Evolutionary conservation across 1,140 invertebrate species (phyloP), one percentile per base, ranked within the genome.

Genomic region (Heliconius himera): DNA sequence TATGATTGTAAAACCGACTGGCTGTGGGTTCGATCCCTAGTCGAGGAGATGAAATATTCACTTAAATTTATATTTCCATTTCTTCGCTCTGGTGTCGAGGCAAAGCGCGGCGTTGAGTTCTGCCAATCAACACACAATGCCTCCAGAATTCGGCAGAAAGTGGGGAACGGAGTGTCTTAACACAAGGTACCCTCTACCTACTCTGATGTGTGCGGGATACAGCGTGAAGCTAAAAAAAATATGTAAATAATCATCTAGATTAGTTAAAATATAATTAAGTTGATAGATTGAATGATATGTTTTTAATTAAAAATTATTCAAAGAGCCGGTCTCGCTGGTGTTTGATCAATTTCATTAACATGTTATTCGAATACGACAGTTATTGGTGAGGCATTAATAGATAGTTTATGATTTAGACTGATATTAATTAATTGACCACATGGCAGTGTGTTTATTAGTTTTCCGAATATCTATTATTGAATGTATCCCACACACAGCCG

Each of bases 291-390:
- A 79, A 75, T 71, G 70, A 70, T 60, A 54, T 75, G 9, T 75
- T 36, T 60, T 29, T 20, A 75, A 56, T 29, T 26, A 66, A 78
- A 36, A 77, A 80, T 73, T 76, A 80, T 80, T 79, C 79, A n/a
- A 79, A 76, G 73, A 29, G 60, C 49, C 79, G 54, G 72, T 70
- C 56, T 71, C 82, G 76, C 76, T 79, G 74, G 41, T 49, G 72
- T 82, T 71, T 80, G 70, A 79, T 78, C 73, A 75, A 78, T 79
- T 74, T 70, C 33, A 84, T 82, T 82, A 80, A 56, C 82, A 84
- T 84, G 56, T 75, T 75, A 81, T 81, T 83, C 78, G 51, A 78
- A 84, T 82, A 79, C 70, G 60, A 66, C 36, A 72, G 70, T 54
- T 76, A 76, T 76, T 83, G 77, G 70, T 70, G 38, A 46, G 56